Conservation (phyloP, 2,888 invertebrate genomes). For the Odontothrips loti region DNA sequence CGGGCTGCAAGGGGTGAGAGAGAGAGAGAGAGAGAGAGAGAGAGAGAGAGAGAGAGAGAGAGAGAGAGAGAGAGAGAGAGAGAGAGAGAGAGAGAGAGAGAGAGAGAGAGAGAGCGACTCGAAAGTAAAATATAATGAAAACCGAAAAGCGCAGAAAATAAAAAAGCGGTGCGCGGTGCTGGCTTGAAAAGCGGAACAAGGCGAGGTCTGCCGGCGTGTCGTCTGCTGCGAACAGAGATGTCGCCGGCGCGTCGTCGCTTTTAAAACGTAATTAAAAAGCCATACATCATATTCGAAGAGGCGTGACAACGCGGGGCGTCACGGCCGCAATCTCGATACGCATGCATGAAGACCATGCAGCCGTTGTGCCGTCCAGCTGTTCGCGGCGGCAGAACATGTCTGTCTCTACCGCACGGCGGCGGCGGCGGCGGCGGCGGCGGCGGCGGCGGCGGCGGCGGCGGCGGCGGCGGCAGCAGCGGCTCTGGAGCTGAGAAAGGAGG, state of each 20-base stretch:
- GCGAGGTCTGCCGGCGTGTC: no score
- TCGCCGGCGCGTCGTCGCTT: conserved; percentile 25
- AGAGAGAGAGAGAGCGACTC: conserved; percentile 32
- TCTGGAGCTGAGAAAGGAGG: no score
- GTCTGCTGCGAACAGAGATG: conserved; percentile 36
- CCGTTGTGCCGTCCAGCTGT: no score
- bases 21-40: conserved; percentile 33
- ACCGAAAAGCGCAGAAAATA: not conserved
- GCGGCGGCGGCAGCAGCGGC: no score
- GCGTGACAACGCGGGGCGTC: not conserved
- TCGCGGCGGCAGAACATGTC: no score
- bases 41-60: conserved; percentile 5
- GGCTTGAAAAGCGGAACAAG: not conserved
- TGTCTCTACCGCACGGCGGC: no score
- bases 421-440: no score
- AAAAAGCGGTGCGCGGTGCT: not conserved
- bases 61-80: conserved; percentile 32
- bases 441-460: no score
- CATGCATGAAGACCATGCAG: no score
- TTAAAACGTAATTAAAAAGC: conserved; percentile 23
- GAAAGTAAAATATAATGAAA: not conserved
- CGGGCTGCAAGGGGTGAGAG: conserved; percentile 29
- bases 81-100: conserved; percentile 27
- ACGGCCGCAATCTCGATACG: no score
- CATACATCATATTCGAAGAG: conserved; percentile 8